Conservation (phyloP, 2,113 vertebrate species). For the Cottus gobio region DNA sequence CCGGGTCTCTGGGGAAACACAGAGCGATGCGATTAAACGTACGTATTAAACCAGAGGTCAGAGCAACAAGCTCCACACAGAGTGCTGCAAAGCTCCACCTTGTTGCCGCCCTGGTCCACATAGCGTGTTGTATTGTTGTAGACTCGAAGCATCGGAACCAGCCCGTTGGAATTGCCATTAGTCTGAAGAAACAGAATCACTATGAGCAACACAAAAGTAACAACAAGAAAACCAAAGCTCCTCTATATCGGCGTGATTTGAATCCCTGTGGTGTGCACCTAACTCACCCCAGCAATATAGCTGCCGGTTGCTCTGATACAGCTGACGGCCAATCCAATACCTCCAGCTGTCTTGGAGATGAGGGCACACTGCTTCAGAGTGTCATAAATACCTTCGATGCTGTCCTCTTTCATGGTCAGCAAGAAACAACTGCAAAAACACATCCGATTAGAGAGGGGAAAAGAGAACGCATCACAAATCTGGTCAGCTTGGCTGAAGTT, state of each 20-base stretch:
- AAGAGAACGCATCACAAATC: not conserved
- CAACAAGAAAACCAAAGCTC: not conserved
- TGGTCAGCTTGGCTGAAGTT: not conserved
- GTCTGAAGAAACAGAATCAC: constrained; percentile 83
- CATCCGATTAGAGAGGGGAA: not conserved
- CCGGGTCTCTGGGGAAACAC: constrained; percentile 88
- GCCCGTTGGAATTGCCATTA: constrained; percentile 94
- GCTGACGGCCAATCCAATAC: constrained; percentile 95
- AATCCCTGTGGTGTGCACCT: not conserved
- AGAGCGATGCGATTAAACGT: not conserved
- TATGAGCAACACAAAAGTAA: not conserved
- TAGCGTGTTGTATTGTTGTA: constrained; percentile 98
- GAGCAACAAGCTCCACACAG: not conserved
- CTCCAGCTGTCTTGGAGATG: constrained; percentile 96
- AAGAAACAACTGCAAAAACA: constrained; percentile 90
- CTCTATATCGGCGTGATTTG: not conserved
- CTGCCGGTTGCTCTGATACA: constrained; percentile 96
- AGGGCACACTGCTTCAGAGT: constrained; percentile 96
- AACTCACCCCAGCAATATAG: constrained; percentile 95
- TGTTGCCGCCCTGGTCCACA: constrained; percentile 98
- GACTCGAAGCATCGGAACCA: constrained; percentile 96
- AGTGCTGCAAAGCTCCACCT: constrained; percentile 80
- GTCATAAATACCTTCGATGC: constrained; percentile 97
- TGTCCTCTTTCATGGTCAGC: constrained; percentile 96
- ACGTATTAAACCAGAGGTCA: not conserved